Base-by-base conservation (phyloP, 2,888 invertebrate species). In the Lepidocyrtinus sp. region DNA sequence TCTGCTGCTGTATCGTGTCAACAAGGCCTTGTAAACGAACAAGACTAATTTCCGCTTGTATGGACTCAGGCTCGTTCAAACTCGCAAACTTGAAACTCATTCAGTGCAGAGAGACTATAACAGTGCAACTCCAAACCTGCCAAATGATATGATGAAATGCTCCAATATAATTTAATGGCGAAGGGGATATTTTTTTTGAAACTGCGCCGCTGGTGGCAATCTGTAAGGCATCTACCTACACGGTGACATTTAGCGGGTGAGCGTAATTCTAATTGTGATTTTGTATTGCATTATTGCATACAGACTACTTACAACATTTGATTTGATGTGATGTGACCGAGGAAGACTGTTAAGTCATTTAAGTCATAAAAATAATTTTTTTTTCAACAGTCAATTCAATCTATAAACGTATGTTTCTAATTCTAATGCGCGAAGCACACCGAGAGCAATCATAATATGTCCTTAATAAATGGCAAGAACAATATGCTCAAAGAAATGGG, bases 401-500 rank as follows among this genome's bases (percentile, higher is more conserved):
- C n/a, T n/a, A n/a, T n/a, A n/a, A n/a, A n/a, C n/a, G n/a, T n/a
- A n/a, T 5, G n/a, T 59, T 59, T 59, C 22, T n/a, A n/a, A n/a
- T 19, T 59, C 59, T 59, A n/a, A 59, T 59, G 59, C 59, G 59
- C 59, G 22, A 59, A 59, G n/a, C n/a, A 80, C 68, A 71, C 71
- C 75, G 80, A 72, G 81, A n/a, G n/a, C n/a, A n/a, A n/a, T n/a
- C n/a, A n/a, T n/a, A n/a, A n/a, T 72, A 21, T 81, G 81, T 72
- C 81, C 81, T 75, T 81, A 75, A 75, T 75, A 71, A 71, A 72
- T 26, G 36, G 22, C 59, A 36, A 36, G 72, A n/a, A 81, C 72
- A 81, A 61, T 81, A 68, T 70, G 68, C 75, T 81, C 81, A 74
- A 59, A 59, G 9, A 59, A 59, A 59, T 59, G 59, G 59, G 59